A percentile compares a stretch with the other conserved stretches of the same genome.
These are phyloP conservation scores for Yponomeuta sedellus DNA, from an alignment of 2,888 invertebrate species.

Conservation along the genomic window DNA sequence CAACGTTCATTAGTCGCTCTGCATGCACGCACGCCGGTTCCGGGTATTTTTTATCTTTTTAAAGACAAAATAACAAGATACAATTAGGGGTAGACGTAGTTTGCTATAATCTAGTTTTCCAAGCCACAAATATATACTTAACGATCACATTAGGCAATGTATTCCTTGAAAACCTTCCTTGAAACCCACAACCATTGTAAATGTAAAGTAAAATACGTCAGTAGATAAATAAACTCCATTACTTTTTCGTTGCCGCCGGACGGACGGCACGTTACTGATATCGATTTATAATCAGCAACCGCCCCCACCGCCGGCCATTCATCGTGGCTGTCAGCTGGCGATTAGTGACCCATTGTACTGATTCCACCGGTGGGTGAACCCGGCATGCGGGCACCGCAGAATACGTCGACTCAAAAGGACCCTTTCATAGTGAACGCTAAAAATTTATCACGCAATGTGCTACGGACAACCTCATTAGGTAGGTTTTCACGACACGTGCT, in stretches of 20 bases:
- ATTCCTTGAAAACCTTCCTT: background rate
- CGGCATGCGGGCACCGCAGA: background rate
- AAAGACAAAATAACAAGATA: no score
- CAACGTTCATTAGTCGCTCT: no score
- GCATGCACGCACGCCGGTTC: no score
- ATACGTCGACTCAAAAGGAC: background rate
- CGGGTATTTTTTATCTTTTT: no score
- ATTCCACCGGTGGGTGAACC: constrained; percentile 18
- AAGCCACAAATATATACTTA: no score
- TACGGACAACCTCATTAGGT: background rate
- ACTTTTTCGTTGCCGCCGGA: constrained; percentile 11
- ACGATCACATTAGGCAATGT: no score
- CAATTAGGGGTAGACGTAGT: no score
- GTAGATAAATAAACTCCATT: background rate
- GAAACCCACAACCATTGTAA: background rate
- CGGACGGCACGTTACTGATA: constrained; percentile 13
- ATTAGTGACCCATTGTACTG: constrained; percentile 32
- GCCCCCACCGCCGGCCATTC: constrained; percentile 27
- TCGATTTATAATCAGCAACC: constrained; percentile 28
- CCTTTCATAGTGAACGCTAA: background rate
- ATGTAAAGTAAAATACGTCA: background rate
- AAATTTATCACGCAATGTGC: background rate
- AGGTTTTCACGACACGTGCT: background rate
- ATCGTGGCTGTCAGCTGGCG: constrained; percentile 31
- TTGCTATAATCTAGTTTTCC: no score